Base-by-base conservation (phyloP, 2,888 invertebrate genomes). In the Nyleta sp. region DNA sequence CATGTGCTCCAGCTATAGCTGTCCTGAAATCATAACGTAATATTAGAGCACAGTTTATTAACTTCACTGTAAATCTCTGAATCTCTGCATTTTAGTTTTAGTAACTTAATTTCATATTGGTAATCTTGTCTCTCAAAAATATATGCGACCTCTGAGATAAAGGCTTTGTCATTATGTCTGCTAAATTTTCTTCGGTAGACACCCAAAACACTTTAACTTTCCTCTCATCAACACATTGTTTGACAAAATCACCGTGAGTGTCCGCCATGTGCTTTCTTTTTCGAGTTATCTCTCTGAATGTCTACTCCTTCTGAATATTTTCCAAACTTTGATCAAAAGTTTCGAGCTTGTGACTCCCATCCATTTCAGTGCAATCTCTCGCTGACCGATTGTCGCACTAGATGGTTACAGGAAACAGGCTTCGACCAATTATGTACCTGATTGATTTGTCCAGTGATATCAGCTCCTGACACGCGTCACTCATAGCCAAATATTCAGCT, bases 201-300 rank as follows among this genome's bases (percentile, higher is more conserved):
- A 81, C 73, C 82, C 80, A 82, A 17, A 24, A 28, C 20, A 80
- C 74, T 62, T 57, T 82, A 13, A 81, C 70, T 60, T 78, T 82
- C 6, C 10, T 28, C 28, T 28, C 28, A 28, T 28, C 28, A 28
- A 28, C 28, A 28, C 28, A 28, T 28, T 28, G 28, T 28, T 28
- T 28, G 8, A 28, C 28, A 28, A 28, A 28, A 40, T 82, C 75
- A n/a, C 80, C 80, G 65, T 80, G 76, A 8, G 75, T 75, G 6
- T 78, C 24, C 33, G 28, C 28, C 28, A 28, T 28, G 28, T 28
- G 28, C 10, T 28, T 28, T 28, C 28, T 2, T 28, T 28, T 28
- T 28, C 28, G 8, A 28, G 28, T 28, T 28, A 10, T 28, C 28
- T 28, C 28, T 28, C 28, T 28, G 28, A 28, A 28, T 28, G 28